phyloP scores from a whole-genome alignment of 2,113 vertebrate genomes.

The Oryzias melastigma region DNA sequence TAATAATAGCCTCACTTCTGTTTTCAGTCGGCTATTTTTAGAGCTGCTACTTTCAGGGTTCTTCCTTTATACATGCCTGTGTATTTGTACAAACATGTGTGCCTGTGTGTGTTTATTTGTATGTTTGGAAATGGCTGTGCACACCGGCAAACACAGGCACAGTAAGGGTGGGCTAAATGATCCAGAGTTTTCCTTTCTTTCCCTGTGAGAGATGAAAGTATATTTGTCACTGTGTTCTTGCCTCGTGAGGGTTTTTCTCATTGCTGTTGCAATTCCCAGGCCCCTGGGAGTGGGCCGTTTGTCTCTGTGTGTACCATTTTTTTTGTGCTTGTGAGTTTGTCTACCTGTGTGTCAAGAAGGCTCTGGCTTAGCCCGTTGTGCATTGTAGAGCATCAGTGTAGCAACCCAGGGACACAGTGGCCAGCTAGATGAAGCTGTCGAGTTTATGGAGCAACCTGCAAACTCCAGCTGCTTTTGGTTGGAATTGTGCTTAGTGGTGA shows the following conservation, averaged over 20 bases:
- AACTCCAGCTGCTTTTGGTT: constrained; percentile 80
- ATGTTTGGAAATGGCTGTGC: constrained; percentile 10
- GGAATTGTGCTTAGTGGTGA: constrained; percentile 80
- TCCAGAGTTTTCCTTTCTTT: constrained; percentile 53
- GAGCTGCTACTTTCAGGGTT: constrained; percentile 68
- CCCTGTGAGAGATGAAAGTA: constrained; percentile 40
- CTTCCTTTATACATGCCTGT: constrained; percentile 8
- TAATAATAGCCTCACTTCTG: constrained; percentile 76
- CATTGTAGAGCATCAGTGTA: constrained; percentile 64
- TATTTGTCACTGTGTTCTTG: constrained; percentile 61
- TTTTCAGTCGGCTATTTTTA: constrained; percentile 78
- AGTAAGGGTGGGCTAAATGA: constrained; percentile 49
- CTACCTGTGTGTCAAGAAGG: constrained; percentile 44
- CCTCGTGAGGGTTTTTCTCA: constrained; percentile 64
- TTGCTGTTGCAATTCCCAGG: constrained; percentile 52
- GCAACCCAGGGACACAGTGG: constrained; percentile 70
- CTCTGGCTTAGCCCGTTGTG: constrained; percentile 60
- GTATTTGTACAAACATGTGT: constrained; percentile 4
- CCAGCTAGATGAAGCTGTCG: constrained; percentile 78
- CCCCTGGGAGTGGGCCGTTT: constrained; percentile 48
- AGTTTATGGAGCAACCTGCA: constrained; percentile 80
- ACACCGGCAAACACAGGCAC: constrained; percentile 11
- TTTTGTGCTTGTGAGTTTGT: constrained; percentile 23
- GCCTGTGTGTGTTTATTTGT: constrained; percentile 7
- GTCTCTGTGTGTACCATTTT: constrained; percentile 31